Base-by-base conservation (phyloP, 1,140 invertebrate genomes). In the Brachionus rotundiformis region DNA sequence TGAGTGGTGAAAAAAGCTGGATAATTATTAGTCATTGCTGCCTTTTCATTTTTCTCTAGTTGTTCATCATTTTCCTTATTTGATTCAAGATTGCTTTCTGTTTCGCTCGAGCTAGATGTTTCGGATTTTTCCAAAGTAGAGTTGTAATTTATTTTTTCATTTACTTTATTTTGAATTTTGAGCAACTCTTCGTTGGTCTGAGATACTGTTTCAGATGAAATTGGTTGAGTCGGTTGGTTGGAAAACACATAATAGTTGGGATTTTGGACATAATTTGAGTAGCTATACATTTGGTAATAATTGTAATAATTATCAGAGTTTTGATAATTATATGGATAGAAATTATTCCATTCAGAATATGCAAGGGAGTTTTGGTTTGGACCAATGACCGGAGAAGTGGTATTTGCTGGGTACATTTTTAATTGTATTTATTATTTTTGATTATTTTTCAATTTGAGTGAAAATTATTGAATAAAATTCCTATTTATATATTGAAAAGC, bases 1-100 rank as follows among this genome's bases (percentile, higher is more conserved):
- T 79, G 76, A 59, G 76, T 79, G 3, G 76, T 79, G 59, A 79
- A 79, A 79, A 39, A 79, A 33, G 47, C 29, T 59, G 76, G 76
- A 63, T 79, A 79, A 73, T 13, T 73, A 13, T n/a, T 73, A 8
- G 36, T 39, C 16, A 44, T n/a, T 73, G 36, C 7, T 73, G 19
- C 10, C 27, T 44, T 73, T 13, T 73, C 39, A 25, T 8, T 65
- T 65, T 65, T 33, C 11, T 65, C 27, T 29, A 31, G 6, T 2
- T 65, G 11, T 65, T 73, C 68, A 44, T 73, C 68, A 16, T 73
- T 73, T 47, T 73, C 68, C 44, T 73, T 73, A 25, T 73, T 73
- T 25, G 68, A 73, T 8, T 73, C 68, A 13, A 23, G 5, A 44
- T 73, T 73, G 36, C 68, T 44, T 2, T 73, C 68, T 31, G 68